A percentile compares a stretch with the other conserved stretches of the same genome.
phyloP scores from a whole-genome alignment of 2,797 vertebrate genomes.

The Microctenopoma lineatum region DNA sequence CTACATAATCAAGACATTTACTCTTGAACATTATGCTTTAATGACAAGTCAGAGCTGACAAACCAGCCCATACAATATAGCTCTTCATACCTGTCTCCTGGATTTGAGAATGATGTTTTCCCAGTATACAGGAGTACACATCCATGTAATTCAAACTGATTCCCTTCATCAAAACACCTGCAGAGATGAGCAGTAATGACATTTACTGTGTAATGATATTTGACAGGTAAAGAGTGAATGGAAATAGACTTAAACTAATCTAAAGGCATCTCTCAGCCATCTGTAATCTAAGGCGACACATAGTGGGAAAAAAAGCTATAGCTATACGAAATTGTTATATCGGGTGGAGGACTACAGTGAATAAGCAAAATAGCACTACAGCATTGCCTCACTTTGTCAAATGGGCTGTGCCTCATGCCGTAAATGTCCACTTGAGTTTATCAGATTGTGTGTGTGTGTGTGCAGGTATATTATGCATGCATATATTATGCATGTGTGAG shows the following conservation, averaged over 20 bases:
- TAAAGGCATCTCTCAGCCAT: constrained; percentile 27
- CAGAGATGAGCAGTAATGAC: constrained; percentile 14
- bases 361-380: constrained; percentile 50
- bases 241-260: constrained; percentile 47
- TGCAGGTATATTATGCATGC: constrained; percentile 27
- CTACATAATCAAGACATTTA: neutral
- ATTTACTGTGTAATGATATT: constrained; percentile 37
- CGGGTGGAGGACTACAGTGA: constrained; percentile 43
- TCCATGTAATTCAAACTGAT: constrained; percentile 59
- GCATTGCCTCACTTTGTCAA: constrained; percentile 51
- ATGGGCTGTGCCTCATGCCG: constrained; percentile 24
- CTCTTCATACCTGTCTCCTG: constrained; percentile 52
- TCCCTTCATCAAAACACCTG: constrained; percentile 48
- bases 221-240: constrained; percentile 45
- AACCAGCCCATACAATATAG: constrained; percentile 18
- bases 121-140: constrained; percentile 31
- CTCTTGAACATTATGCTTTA: constrained; percentile 1
- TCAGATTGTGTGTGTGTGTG: constrained; percentile 25
- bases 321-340: constrained; percentile 22
- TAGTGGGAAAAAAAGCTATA: neutral
- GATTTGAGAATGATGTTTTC: constrained; percentile 51
- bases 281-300: constrained; percentile 37
- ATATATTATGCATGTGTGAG: neutral
- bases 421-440: constrained; percentile 46
- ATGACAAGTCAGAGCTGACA: constrained; percentile 10